Evolutionary conservation across 37 sponge, comb jelly and placozoan species (phyloP).

Genomic region (Haliclona indistincta): DNA sequence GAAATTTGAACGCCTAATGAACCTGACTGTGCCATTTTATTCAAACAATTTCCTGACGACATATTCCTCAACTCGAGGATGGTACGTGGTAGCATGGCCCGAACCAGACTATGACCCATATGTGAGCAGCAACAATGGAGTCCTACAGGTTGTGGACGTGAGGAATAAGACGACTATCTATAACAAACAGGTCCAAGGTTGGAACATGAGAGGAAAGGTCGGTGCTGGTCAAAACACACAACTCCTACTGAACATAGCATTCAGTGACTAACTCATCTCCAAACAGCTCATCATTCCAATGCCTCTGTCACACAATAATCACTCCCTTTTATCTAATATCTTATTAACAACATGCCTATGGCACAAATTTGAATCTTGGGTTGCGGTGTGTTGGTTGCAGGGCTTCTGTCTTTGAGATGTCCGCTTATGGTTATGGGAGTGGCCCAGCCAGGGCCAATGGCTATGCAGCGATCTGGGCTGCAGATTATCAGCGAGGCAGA

Average conservation of each 20-base stretch:
- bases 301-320: neutral
- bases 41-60: neutral
- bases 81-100: conserved; percentile 1
- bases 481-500: too few relatives aligned
- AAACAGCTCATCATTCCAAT: neutral
- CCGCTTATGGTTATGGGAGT: too few relatives aligned
- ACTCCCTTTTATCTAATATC: neutral
- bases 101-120: conserved; percentile 4
- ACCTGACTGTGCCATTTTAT: neutral
- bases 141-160: conserved; percentile 1
- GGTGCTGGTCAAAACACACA: neutral
- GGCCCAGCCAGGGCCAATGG: too few relatives aligned
- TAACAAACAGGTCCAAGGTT: neutral
- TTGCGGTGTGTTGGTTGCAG: neutral
- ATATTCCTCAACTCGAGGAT: neutral
- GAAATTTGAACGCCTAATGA: neutral
- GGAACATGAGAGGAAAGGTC: conserved; percentile 5
- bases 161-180: neutral
- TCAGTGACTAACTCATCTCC: conserved; percentile 11
- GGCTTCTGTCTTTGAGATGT: too few relatives aligned
- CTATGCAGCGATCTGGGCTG: too few relatives aligned
- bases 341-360: neutral
- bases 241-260: neutral
- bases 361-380: neutral
- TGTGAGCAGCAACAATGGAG: neutral